phyloP scores from a whole-genome alignment of 2,797 vertebrate species.

The Labeo calbasu region DNA sequence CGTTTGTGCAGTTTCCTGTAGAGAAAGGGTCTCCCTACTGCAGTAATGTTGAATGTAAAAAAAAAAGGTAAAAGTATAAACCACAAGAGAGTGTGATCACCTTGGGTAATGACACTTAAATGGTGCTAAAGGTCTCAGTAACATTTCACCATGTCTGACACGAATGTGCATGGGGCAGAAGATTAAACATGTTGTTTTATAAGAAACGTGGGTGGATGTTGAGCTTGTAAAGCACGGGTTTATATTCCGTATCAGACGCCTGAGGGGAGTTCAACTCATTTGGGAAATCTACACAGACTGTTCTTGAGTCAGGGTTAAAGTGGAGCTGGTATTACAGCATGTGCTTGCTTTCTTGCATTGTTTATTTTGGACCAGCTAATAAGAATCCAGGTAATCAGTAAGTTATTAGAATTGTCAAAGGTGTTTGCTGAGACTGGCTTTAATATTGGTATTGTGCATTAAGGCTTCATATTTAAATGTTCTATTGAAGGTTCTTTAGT shows the following conservation, averaged over 20 bases:
- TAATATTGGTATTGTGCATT: neutral
- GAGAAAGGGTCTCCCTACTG: neutral
- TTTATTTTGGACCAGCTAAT: neutral
- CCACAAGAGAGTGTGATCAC: neutral
- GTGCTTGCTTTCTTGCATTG: neutral
- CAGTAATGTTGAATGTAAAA: neutral
- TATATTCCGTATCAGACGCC: neutral
- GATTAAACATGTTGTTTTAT: conserved; percentile 31
- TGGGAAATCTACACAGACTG: neutral
- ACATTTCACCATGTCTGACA: conserved; percentile 1
- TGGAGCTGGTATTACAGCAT: neutral
- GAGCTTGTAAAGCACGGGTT: conserved; percentile 12
- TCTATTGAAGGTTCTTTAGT: neutral
- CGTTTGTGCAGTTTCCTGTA: neutral
- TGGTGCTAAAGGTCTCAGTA: conserved; percentile 1
- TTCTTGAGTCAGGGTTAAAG: conserved; percentile 1
- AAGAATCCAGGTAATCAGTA: neutral
- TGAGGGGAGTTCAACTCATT: conserved; percentile 21
- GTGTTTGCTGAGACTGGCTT: neutral
- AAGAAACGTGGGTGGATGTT: neutral
- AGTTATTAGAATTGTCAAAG: neutral
- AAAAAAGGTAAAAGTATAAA: neutral
- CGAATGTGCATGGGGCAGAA: neutral
- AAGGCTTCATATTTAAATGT: neutral
- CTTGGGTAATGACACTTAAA: neutral